Evolutionary conservation across 2,888 invertebrate genomes (phyloP), one percentile per base, ranked within the genome.

Genomic region (Erynnis tages): DNA sequence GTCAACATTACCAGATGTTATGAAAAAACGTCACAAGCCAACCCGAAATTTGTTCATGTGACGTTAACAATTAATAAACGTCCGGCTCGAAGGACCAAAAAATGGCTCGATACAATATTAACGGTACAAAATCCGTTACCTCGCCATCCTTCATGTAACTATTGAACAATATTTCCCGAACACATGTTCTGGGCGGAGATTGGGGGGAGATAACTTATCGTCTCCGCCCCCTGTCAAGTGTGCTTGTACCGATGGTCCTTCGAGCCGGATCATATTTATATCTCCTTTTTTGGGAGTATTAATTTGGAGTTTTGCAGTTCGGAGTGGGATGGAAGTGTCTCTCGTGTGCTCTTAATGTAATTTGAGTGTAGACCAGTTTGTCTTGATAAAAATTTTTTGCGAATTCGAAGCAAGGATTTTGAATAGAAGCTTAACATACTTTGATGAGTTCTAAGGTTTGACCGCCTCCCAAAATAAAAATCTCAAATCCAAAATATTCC

Each of bases 101-200:
- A 41, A 40, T 25, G 1, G 6, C n/a, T 5, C 34, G 5, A 35
- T 43, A 50, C 23, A 41, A 25, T 41, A 41, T 43, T 50, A 50
- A 43, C 41, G 43, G 35, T 35, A 50, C 43, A 50, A 43, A 50
- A 43, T 50, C 43, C 35, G 25, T 27, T 19, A 11, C 1, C 19
- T 41, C 17, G 7, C 10, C 55, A 58, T 55, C 49, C 52, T 53
- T 55, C 60, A 61, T 58, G 50, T 48, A 58, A 59, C 55, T 63
- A 60, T 62, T 55, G 56, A 54, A 43, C 64, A 54, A 66, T 66
- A 67, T 65, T 66, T 67, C 64, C 62, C 55, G 54, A 66, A 66
- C 71, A 71, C 65, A 62, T 71, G 71, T 69, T 63, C 54, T 54
- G 50, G 50, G 50, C 50, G 49, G 64, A 63, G 66, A 66, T 69